Conservation (phyloP, 2,797 vertebrate genomes). For the Cephalopachus bancanus region DNA sequence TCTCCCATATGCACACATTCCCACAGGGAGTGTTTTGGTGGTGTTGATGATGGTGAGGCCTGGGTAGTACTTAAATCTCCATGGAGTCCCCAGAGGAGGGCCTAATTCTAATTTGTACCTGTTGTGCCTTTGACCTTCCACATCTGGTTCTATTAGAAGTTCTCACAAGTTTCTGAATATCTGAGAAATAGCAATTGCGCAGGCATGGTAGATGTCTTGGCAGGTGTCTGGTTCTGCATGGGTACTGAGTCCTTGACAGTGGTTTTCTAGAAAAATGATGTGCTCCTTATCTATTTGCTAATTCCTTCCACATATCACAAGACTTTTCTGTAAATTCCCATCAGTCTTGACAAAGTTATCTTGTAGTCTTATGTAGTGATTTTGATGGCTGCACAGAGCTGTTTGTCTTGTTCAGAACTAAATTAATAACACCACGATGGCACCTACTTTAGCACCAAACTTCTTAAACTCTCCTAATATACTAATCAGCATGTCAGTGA, state of each 20-base stretch:
- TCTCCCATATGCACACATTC: background rate
- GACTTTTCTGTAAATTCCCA: constrained; percentile 84
- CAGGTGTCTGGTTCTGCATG: constrained; percentile 71
- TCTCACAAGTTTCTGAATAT: constrained; percentile 70
- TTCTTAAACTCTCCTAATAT: constrained; percentile 89
- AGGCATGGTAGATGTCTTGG: constrained; percentile 44
- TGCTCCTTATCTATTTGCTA: constrained; percentile 82
- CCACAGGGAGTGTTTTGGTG: background rate
- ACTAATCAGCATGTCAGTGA: constrained; percentile 89
- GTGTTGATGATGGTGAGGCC: background rate
- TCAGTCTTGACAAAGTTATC: constrained; percentile 85
- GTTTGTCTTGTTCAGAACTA: constrained; percentile 88
- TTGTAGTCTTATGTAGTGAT: constrained; percentile 85
- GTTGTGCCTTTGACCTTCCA: constrained; percentile 36
- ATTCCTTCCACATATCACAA: constrained; percentile 78
- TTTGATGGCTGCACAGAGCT: constrained; percentile 83
- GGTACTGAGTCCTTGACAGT: constrained; percentile 64
- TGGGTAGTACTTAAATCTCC: background rate
- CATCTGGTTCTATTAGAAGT: constrained; percentile 62
- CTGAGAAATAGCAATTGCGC: background rate
- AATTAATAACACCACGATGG: constrained; percentile 86
- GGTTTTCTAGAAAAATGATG: constrained; percentile 81
- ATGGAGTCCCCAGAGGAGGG: background rate
- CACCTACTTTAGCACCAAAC: constrained; percentile 85
- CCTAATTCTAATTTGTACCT: background rate